Evolutionary conservation across 2,797 vertebrate genomes (phyloP).

Genomic region (Buceros bicornis): DNA sequence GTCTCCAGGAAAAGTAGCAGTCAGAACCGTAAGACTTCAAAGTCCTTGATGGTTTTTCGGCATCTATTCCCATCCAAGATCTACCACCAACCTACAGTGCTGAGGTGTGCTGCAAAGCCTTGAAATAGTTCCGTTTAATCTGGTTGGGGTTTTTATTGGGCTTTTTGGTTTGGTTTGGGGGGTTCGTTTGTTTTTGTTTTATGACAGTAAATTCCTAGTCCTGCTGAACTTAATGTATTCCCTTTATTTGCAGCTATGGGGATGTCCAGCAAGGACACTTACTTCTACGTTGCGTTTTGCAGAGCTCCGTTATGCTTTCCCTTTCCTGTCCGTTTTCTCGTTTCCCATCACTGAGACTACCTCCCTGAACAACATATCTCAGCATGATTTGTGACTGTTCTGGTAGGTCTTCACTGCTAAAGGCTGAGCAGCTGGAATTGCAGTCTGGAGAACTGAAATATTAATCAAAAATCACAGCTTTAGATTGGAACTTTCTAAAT

Average conservation of each 20-base stretch:
- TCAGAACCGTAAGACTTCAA: not conserved
- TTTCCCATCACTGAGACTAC: not conserved
- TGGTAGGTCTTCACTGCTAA: not conserved
- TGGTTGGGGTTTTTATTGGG: rapidly evolving
- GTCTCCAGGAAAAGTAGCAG: not conserved
- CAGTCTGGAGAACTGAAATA: not conserved
- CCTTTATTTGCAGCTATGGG: not conserved
- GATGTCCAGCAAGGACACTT: not conserved
- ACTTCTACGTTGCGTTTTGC: not conserved
- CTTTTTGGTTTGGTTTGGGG: rapidly evolving
- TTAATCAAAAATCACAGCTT: not conserved
- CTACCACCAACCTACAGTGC: not conserved
- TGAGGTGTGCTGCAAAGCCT: not conserved
- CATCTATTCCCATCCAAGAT: not conserved
- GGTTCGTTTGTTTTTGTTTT: not conserved
- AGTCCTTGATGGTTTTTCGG: not conserved
- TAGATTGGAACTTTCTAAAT: not conserved
- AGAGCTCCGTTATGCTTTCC: not conserved
- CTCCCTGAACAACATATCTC: not conserved
- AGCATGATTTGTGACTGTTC: not conserved
- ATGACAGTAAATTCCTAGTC: not conserved
- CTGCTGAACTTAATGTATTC: not conserved
- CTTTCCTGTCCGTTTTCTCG: not conserved
- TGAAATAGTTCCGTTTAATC: not conserved
- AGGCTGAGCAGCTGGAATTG: not conserved